Evolutionary conservation across 2,888 invertebrate species (phyloP), one percentile per base, ranked within the genome.

Genomic region (Temnothorax rugatulus): DNA sequence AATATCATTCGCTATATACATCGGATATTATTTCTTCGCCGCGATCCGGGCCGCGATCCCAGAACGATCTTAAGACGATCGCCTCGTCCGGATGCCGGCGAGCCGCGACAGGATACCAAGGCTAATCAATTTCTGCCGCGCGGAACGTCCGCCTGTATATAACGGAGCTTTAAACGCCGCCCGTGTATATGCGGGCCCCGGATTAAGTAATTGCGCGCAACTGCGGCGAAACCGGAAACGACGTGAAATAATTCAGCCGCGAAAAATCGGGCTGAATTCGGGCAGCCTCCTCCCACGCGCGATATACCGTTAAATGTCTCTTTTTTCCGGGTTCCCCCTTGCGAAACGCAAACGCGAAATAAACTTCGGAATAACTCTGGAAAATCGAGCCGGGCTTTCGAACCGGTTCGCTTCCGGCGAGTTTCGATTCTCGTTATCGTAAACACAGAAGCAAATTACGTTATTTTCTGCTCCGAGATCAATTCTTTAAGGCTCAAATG

Each of bases 101-200:
- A 25, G 38, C 38, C 66, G 21, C n/a, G 57, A 69, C 77, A 69
- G 69, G 41, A 47, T 71, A 50, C 54, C 71, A 59, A 68, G 69
- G 21, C 57, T 79, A 79, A 79, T 79, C 71, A 79, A 79, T 71
- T 79, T 79, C 79, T 71, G n/a, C 57, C 34, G 21, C 59, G 47
- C 18, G 71, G 15, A 54, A 71, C 34, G 13, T 71, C 77, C 44
- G 71, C 47, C 34, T 34, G 44, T 34, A 34, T 15, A 25, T 75
- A 75, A 73, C 82, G 82, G 82, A 64, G n/a, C 63, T 82, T 82
- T 44, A 44, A 63, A 44, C 75, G n/a, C 41, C 21, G 4, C 7
- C 34, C 15, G 47, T 34, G 25, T 11, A 44, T 7, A 47, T n/a
- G 18, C 38, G 29, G n/a, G 52, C 7, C 7, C 18, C 34, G 15